Conservation (phyloP, 2,113 vertebrate species). For the Triplophysa rosa region DNA sequence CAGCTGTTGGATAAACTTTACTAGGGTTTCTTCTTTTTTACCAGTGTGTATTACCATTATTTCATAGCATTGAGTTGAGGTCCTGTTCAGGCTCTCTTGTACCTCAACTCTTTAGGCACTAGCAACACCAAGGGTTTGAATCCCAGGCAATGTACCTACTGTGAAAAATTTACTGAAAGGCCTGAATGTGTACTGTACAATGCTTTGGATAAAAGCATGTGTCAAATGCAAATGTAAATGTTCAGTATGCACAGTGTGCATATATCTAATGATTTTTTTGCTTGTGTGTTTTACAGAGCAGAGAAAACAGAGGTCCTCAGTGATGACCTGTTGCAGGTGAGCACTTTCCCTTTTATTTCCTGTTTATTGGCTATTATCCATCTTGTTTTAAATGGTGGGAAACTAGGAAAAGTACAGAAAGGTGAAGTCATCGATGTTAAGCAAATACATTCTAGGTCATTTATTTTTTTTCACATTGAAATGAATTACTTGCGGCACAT, state of each 20-base stretch:
- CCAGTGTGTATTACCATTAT: background rate
- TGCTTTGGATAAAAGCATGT: no score
- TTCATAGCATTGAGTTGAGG: background rate
- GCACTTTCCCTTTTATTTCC: slow-evolving; percentile 52
- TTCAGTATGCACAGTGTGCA: background rate
- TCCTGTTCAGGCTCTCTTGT: no score
- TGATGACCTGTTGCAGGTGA: slow-evolving; percentile 97
- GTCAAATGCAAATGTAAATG: background rate
- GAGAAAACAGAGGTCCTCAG: slow-evolving; percentile 98
- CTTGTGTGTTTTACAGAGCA: slow-evolving; percentile 80
- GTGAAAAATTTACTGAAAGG: no score
- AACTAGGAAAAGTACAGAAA: slow-evolving; percentile 39
- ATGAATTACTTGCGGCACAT: slow-evolving; percentile 2
- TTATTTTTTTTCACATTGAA: slow-evolving; percentile 35
- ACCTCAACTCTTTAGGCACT: no score
- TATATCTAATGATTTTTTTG: slow-evolving; percentile 34
- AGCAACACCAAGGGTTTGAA: no score
- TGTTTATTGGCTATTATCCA: slow-evolving; percentile 9
- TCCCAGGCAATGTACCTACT: no score
- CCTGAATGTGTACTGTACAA: background rate
- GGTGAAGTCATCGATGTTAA: slow-evolving; percentile 54
- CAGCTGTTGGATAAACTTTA: slow-evolving; percentile 4
- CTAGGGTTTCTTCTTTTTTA: background rate
- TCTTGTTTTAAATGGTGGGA: slow-evolving; percentile 9
- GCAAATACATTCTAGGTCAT: slow-evolving; percentile 61